A percentile compares a stretch with the other conserved stretches of the same genome.
Evolutionary conservation across 2,797 vertebrate species (phyloP).

Genomic region (Gymnoscopelus braueri): DNA sequence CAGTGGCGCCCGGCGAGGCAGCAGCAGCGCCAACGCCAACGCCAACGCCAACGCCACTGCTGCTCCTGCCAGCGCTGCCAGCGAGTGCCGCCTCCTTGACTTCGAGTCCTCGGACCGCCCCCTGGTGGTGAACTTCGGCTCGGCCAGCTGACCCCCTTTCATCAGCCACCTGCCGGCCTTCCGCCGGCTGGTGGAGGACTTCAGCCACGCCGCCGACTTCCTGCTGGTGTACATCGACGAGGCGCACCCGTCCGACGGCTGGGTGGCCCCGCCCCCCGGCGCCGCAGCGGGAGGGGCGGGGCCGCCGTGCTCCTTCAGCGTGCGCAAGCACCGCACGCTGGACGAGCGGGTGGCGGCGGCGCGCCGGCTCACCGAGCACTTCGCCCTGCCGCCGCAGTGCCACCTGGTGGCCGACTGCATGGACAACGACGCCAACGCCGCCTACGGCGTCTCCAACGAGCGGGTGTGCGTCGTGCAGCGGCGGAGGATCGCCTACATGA

Average conservation of each 20-base stretch:
- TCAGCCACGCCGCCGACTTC: constrained; percentile 94
- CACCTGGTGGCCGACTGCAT: constrained; percentile 95
- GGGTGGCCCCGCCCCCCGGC: constrained; percentile 87
- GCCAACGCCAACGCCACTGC: constrained; percentile 16
- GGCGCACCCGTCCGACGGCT: constrained; percentile 96
- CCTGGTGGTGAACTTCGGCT: constrained; percentile 97
- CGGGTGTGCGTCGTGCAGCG: constrained; percentile 94
- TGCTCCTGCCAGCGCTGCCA: constrained; percentile 13
- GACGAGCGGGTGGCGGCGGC: constrained; percentile 93
- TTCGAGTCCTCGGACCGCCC: constrained; percentile 91
- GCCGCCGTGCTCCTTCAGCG: constrained; percentile 83
- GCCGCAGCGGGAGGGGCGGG: constrained; percentile 46
- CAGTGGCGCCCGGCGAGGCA: constrained; percentile 34
- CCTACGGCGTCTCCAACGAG: constrained; percentile 95
- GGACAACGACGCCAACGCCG: constrained; percentile 97
- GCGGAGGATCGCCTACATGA: constrained; percentile 93
- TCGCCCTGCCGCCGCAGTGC: constrained; percentile 92
- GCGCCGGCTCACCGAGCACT: constrained; percentile 86
- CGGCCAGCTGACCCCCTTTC: constrained; percentile 98
- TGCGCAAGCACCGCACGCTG: constrained; percentile 91
- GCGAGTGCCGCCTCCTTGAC: constrained; percentile 85
- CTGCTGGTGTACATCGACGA: constrained; percentile 98
- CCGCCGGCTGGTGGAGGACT: constrained; percentile 94
- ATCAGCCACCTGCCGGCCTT: constrained; percentile 93
- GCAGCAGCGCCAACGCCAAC: constrained; percentile 52